phyloP scores from a whole-genome alignment of 2,797 vertebrate genomes.

The Gorsachius magnificus region DNA sequence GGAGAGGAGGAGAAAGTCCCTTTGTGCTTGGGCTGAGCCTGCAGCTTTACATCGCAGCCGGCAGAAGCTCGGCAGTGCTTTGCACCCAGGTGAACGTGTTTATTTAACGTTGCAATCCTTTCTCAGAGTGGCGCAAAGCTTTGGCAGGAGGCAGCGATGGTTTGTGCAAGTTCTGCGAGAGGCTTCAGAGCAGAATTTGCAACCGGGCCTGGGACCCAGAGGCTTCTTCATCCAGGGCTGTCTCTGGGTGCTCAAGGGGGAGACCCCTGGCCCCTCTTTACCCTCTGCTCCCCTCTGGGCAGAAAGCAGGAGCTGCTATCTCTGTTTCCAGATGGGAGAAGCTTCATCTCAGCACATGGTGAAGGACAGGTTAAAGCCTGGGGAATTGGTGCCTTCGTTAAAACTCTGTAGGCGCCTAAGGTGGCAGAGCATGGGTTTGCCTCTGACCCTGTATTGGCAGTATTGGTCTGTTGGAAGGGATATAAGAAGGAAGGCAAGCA shows the following conservation, averaged over 20 bases:
- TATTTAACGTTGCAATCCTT: neutral
- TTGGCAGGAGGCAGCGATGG: neutral
- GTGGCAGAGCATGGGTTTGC: neutral
- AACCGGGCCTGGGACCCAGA: neutral
- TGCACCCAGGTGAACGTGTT: neutral
- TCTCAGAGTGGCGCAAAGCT: neutral
- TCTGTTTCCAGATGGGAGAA: neutral
- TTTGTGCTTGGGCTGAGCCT: neutral
- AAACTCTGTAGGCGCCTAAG: neutral
- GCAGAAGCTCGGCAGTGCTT: neutral
- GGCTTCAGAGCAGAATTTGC: neutral
- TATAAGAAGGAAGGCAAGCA: neutral
- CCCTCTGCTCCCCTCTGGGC: neutral
- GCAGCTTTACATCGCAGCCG: neutral
- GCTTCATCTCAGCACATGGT: neutral
- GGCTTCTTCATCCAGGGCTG: neutral
- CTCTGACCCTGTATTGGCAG: neutral
- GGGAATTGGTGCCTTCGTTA: accelerated
- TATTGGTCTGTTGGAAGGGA: neutral
- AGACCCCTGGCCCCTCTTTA: neutral
- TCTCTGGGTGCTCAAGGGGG: no score
- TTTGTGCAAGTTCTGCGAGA: neutral
- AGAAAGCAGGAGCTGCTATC: neutral
- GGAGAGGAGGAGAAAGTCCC: neutral
- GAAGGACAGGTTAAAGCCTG: neutral